A percentile compares a stretch with the other conserved stretches of the same genome.
These are phyloP conservation scores for Clivina fossor DNA, from an alignment of 2,888 invertebrate species.

Conservation along the genomic window DNA sequence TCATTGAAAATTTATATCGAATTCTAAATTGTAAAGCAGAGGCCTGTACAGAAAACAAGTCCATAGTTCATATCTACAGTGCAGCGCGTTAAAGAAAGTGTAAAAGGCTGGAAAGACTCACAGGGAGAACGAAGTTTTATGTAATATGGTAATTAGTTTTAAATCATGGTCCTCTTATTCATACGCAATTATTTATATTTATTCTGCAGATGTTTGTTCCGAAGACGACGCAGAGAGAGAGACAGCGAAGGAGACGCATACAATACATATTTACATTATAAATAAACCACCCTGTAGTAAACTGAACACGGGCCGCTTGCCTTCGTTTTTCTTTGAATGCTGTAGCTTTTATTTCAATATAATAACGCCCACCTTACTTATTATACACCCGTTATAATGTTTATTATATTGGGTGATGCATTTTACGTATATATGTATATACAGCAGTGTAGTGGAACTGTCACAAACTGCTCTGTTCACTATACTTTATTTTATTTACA, in stretches of 20 bases:
- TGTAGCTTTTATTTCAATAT: constrained; percentile 36
- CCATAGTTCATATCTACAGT: too few relatives aligned
- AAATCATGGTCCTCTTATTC: constrained; percentile 34
- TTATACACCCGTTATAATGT: not conserved
- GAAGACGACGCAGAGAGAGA: too few relatives aligned
- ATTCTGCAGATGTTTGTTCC: constrained; percentile 34
- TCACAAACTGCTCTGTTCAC: too few relatives aligned
- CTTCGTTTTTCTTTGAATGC: too few relatives aligned
- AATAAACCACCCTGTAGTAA: constrained; percentile 16
- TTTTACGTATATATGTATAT: too few relatives aligned
- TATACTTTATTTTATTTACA: too few relatives aligned
- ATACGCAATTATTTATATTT: constrained; percentile 37
- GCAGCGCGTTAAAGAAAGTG: not conserved
- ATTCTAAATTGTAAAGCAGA: too few relatives aligned
- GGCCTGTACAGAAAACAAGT: too few relatives aligned
- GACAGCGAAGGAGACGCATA: too few relatives aligned
- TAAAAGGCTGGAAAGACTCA: not conserved
- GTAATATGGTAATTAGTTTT: constrained; percentile 36
- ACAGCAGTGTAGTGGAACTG: too few relatives aligned
- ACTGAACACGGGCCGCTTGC: not conserved
- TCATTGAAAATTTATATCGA: not conserved
- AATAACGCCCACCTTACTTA: constrained; percentile 31
- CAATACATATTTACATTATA: constrained; percentile 30
- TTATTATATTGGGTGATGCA: too few relatives aligned
- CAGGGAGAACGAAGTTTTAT: constrained; percentile 29